Evolutionary conservation across 2,888 invertebrate genomes (phyloP), one percentile per base, ranked within the genome.

Genomic region (Seira musarum): DNA sequence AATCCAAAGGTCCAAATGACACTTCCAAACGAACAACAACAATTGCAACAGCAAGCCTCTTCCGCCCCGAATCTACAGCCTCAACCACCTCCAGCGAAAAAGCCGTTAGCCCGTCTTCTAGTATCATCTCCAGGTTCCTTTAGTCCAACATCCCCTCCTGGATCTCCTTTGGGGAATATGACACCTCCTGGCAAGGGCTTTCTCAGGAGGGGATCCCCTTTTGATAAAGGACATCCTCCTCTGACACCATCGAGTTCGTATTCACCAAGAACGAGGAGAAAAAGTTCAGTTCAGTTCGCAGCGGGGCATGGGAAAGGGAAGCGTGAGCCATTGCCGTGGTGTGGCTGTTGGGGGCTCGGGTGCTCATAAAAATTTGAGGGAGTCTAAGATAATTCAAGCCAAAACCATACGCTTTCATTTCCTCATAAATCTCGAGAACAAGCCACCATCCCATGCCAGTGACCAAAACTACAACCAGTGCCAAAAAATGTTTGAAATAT

Each of bases 271-370:
- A 90, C 92, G 80, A 91, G 93, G 76, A 92, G 92, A 70, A 91
- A 93, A 61, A 93, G 93, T 24, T 85, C 84, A 53, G 77, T 63
- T 1, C 57, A 72, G 63, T 67, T 67, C 61, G 65, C 40, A 24
- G 61, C 57, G 13, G 57, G 69, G 17, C 21, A 6, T 24, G 65
- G 66, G 19, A 46, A 57, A 19, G 86, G 86, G 15, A 83, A 85
- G 66, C 82, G 82, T 21, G 83, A 85, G 49, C 87, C 87, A 63
- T 81, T 95, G 85, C 95, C 94, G 0, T 95, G 95, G 94, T 95
- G 94, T 87, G 94, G 94, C 0, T 95, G 95, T 86, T 95, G 94
- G 94, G 94, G 95, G 0, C 94, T 94, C 84, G 94, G 94, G 0
- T 95, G 95, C 88, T 90, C 93, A 70, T 93, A 89, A 90, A 40